Percentiles rank a stretch among this genome's conserved stretches.
Evolutionary conservation across 1,140 invertebrate genomes (phyloP).

Genomic region (roundworm (Caenorhabditis elegans)): WBcel235 BX284602.5:7530501-7531000

Average conservation of each 20-base stretch:
- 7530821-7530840: not conserved
- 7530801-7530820: not conserved
- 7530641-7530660: not conserved
- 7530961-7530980: not conserved
- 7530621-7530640: not conserved
- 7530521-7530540: constrained; percentile 62
- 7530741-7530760: constrained; percentile 31
- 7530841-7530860: not conserved
- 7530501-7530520: constrained; percentile 68
- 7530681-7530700: constrained; percentile 1
- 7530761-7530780: not conserved
- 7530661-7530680: constrained; percentile 14
- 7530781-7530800: not conserved
- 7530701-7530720: constrained; percentile 67
- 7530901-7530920: constrained; percentile 18
- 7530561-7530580: constrained; percentile 15
- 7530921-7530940: not conserved
- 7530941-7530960: constrained; percentile 18
- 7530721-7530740: constrained; percentile 54
- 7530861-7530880: not conserved
- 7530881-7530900: not conserved
- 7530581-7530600: not conserved
- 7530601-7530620: not conserved
- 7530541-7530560: constrained; percentile 51
- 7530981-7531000: not conserved